Percentiles rank a stretch among this genome's conserved stretches.
Evolutionary conservation across 23 tunicate species (phyloP).

Genomic region (Oikopleura vanhoeffeni): DNA sequence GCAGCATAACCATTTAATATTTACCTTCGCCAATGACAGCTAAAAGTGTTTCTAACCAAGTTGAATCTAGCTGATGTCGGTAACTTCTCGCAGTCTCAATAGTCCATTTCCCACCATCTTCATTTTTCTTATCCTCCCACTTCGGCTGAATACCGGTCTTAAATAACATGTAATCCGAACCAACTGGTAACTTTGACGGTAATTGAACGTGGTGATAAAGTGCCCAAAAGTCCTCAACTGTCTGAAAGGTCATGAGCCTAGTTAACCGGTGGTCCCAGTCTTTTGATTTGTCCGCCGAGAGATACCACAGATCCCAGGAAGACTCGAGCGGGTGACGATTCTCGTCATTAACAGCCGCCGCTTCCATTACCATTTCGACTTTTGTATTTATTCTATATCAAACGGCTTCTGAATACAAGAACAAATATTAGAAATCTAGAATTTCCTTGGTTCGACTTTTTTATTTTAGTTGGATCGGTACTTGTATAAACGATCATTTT

Average conservation of each 20-base stretch:
- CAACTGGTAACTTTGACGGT: neutral
- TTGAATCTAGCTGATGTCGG: neutral
- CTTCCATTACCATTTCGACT: neutral
- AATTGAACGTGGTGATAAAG: neutral
- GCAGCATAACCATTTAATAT: no score
- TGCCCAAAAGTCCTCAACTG: slow-evolving; percentile 16
- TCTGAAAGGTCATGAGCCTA: neutral
- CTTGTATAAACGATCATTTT: no score
- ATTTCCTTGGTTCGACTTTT: no score
- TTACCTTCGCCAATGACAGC: slow-evolving; percentile 3
- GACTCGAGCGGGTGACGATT: neutral
- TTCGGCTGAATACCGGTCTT: slow-evolving; percentile 5
- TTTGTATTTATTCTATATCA: no score
- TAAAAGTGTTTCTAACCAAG: neutral
- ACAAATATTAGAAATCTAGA: no score
- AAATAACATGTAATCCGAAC: neutral
- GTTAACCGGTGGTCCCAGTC: slow-evolving; percentile 5
- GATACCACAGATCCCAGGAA: slow-evolving; percentile 7
- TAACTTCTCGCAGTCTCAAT: neutral
- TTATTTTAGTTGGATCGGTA: no score
- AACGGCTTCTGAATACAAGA: no score
- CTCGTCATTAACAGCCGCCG: neutral
- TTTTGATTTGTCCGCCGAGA: neutral
- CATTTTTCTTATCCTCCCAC: slow-evolving; percentile 3
- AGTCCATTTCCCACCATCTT: neutral